Evolutionary conservation across 2,113 vertebrate genomes (phyloP).

Genomic region (Lamprologus speciosus): DNA sequence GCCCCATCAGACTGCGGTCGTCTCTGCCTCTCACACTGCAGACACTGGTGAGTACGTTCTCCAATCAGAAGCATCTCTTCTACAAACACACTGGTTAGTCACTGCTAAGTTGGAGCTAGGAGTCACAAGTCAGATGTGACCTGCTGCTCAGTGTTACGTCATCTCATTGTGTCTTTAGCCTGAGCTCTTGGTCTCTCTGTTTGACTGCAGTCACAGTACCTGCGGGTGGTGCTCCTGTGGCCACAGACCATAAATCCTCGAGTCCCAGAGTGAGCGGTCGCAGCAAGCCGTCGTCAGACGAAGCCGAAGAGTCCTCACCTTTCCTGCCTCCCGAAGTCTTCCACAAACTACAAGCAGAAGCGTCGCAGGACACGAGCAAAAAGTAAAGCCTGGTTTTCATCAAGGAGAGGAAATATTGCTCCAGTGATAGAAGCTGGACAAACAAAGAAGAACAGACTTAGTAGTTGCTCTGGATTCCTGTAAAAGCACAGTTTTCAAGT

Average conservation of each 20-base stretch:
- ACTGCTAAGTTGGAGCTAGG: neutral
- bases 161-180: neutral
- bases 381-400: conserved; percentile 68
- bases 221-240: neutral
- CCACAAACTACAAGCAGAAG: conserved; percentile 78
- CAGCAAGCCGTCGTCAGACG: conserved; percentile 75
- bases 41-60: conserved; percentile 13
- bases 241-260: neutral
- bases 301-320: conserved; percentile 65
- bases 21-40: neutral
- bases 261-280: conserved; percentile 48
- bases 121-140: neutral
- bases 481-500: neutral
- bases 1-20: neutral
- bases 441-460: neutral
- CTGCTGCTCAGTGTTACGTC: neutral
- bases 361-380: conserved; percentile 59
- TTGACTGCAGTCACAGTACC: neutral
- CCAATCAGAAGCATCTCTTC: neutral
- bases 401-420: neutral
- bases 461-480: neutral
- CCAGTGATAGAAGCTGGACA: neutral
- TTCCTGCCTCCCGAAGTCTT: conserved; percentile 90
- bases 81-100: neutral
- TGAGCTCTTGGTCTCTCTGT: neutral